Percentiles rank a stretch among this genome's conserved stretches.
Evolutionary conservation across 2,797 vertebrate species (phyloP).

Genomic region (Coccyzus lansbergi): DNA sequence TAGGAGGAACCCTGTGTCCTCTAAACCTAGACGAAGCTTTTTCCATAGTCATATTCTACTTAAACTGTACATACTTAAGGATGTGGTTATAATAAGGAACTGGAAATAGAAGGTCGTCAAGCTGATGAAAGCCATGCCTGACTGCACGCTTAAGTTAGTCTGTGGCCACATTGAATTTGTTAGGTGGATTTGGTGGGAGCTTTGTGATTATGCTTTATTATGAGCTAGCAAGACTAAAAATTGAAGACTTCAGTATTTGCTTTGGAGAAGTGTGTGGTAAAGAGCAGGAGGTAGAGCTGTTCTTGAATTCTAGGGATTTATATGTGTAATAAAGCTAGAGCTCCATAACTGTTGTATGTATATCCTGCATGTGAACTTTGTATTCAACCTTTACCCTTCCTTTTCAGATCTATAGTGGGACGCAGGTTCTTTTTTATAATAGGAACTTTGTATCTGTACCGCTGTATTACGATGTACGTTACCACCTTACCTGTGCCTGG

Average conservation of each 20-base stretch:
- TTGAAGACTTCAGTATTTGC: background rate
- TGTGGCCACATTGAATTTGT: background rate
- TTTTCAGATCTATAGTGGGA: conserved; percentile 89
- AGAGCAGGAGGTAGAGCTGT: background rate
- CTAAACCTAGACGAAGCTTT: background rate
- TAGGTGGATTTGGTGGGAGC: background rate
- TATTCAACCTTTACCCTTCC: background rate
- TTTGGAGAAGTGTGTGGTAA: background rate
- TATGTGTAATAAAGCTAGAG: background rate
- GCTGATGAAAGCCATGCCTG: background rate
- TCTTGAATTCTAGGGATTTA: background rate
- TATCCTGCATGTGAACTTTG: background rate
- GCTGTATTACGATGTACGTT: conserved; percentile 97
- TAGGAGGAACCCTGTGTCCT: background rate
- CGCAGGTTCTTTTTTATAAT: conserved; percentile 96
- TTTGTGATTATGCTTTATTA: background rate
- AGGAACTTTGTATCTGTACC: conserved; percentile 95
- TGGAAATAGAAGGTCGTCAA: background rate
- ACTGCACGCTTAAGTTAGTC: background rate
- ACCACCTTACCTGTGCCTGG: conserved; percentile 97
- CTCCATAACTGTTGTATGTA: accelerated
- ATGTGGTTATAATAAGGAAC: background rate
- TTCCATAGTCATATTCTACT: background rate
- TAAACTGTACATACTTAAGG: background rate
- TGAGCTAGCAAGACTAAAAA: background rate